phyloP scores from a whole-genome alignment of 2,113 vertebrate species.

The Syrrhaptes paradoxus region DNA sequence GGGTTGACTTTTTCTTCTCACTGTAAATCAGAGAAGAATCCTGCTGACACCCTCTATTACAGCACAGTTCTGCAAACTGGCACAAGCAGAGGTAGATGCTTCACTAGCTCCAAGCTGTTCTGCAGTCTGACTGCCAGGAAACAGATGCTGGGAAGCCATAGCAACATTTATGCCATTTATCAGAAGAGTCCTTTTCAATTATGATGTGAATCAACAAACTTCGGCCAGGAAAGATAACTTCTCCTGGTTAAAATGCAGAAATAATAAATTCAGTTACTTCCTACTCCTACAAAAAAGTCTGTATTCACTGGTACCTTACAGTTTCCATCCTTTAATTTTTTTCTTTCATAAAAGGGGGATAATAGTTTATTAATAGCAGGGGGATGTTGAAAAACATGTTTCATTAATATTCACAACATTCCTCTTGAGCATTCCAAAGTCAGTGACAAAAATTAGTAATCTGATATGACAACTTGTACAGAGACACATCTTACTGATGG shows the following conservation, averaged over 20 bases:
- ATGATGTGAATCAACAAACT: not conserved
- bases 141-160: conserved; percentile 22
- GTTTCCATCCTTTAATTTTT: not conserved
- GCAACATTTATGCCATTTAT: conserved; percentile 20
- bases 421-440: not conserved
- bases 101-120: not conserved
- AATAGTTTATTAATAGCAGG: not conserved
- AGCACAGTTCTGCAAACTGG: not conserved
- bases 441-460: not conserved
- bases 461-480: not conserved
- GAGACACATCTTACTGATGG: not conserved
- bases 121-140: not conserved
- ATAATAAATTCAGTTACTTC: not conserved
- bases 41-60: not conserved
- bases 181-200: not conserved
- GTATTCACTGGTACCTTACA: not conserved
- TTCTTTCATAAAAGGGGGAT: not conserved
- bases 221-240: not conserved
- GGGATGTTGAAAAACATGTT: not conserved
- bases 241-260: not conserved
- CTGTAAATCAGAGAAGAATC: not conserved
- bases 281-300: not conserved
- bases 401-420: not conserved
- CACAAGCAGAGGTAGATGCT: not conserved
- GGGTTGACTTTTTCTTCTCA: not conserved